These are phyloP conservation scores for Enteromius mattozi DNA, from an alignment of 2,797 vertebrate species.

Conservation along the genomic window DNA sequence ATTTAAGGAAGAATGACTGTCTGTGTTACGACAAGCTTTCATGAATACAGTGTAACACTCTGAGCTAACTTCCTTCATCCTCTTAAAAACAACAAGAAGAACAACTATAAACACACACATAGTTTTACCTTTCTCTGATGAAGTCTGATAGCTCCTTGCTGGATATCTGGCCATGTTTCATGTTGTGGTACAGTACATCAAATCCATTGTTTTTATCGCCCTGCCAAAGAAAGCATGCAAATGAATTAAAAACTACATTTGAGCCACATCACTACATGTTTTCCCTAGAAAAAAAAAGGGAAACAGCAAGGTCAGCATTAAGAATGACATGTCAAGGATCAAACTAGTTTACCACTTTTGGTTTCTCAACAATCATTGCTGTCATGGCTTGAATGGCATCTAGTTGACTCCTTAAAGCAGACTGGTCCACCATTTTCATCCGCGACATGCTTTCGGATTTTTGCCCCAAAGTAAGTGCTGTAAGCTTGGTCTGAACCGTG, in stretches of 20 bases:
- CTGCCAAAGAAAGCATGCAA: conserved; percentile 72
- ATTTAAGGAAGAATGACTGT: neutral
- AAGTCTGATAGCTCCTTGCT: conserved; percentile 97
- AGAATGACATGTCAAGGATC: neutral
- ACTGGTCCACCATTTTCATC: conserved; percentile 74
- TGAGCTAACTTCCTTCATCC: neutral
- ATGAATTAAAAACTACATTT: neutral
- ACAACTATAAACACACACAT: neutral
- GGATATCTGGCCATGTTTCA: conserved; percentile 97
- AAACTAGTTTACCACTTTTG: conserved; percentile 12
- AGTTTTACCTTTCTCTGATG: conserved; percentile 93
- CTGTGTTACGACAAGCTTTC: too few relatives aligned
- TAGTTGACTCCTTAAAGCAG: conserved; percentile 68
- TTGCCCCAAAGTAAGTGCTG: neutral
- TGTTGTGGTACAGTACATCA: conserved; percentile 97
- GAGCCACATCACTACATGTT: neutral
- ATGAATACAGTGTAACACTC: neutral
- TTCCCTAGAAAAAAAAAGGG: neutral
- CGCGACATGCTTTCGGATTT: conserved; percentile 62
- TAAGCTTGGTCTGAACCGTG: neutral
- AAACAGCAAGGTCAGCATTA: neutral
- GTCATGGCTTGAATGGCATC: conserved; percentile 66
- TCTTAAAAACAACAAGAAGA: neutral
- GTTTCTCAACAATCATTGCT: conserved; percentile 65
- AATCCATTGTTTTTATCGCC: conserved; percentile 98